Evolutionary conservation across 1,140 invertebrate species (phyloP), one percentile per base, ranked within the genome.

Genomic region (Anadara kagoshimensis): DNA sequence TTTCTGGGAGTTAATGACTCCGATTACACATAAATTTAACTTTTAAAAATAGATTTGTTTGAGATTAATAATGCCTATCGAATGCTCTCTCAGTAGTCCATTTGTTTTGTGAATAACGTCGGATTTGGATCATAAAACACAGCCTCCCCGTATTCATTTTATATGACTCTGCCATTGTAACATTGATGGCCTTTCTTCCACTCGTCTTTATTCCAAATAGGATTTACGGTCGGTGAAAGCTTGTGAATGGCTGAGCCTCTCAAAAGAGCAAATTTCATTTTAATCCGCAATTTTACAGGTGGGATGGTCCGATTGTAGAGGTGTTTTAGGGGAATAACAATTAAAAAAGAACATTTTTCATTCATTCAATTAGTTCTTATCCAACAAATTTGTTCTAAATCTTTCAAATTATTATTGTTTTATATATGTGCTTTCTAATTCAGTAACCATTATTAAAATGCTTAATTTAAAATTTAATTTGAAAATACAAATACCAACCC

Each of bases 11-110:
- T 16, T 51, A 36, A 58, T 69, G 43, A 36, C 66, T 16, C 4
- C 66, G 57, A 69, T 69, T 69, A 69, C 36, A 45, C 66, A 69
- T 69, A 69, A 69, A 69, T 69, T 67, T 56, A 57, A 41, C 59
- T 47, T 59, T 69, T 18, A 69, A 41, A 69, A 45, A 59, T 43
- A 58, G 14, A 69, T 69, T 69, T 59, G 57, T 59, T 44, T 36
- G 44, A 69, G 54, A 43, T 20, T 36, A 5, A 11, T 44, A 49
- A 56, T 59, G 57, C 49, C 66, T 53, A 69, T 69, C 66, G 59
- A 45, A 58, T 10, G 11, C 18, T 20, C 29, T 49, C 44, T 11
- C 18, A 20, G 29, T 36, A 69, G 66, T 69, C 57, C 66, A 69
- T 69, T 69, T 69, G 66, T 69, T 69, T 58, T 59, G 44, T 47